phyloP scores from a whole-genome alignment of 2,888 invertebrate species.

The Sialis fuliginosa region DNA sequence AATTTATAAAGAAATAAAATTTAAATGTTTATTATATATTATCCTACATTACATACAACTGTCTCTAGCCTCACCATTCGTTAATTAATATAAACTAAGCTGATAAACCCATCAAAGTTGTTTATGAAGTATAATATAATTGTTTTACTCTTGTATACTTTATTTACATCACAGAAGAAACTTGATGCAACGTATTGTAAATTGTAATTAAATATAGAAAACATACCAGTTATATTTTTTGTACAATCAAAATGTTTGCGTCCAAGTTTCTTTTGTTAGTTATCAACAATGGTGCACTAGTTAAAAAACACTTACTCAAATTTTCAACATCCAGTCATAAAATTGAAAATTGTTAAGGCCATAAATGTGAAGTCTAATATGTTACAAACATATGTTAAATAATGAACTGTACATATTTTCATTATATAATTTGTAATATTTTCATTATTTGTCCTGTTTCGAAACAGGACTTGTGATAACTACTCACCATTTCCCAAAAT shows the following conservation, averaged over 20 bases:
- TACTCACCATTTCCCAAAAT: not conserved
- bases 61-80: not conserved
- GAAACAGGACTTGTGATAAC: constrained; percentile 4
- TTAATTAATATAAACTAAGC: not conserved
- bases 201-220: no score
- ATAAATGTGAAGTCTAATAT: constrained; percentile 12
- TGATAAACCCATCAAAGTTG: not conserved
- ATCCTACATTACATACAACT: not conserved
- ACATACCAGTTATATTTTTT: no score
- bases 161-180: no score
- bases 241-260: no score
- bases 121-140: no score
- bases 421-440: not conserved
- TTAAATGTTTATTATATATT: not conserved
- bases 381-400: constrained; percentile 8
- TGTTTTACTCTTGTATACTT: no score
- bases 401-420: constrained; percentile 5
- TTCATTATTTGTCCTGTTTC: not conserved
- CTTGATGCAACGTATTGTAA: no score
- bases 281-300: no score
- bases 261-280: no score
- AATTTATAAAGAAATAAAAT: not conserved
- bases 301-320: no score
- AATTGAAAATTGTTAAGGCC: constrained; percentile 11
- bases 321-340: not conserved